Percentiles rank a stretch among this genome's conserved stretches.
Conservation (phyloP, 2,888 invertebrate genomes). For the Pristionchus exspectatus region DNA sequence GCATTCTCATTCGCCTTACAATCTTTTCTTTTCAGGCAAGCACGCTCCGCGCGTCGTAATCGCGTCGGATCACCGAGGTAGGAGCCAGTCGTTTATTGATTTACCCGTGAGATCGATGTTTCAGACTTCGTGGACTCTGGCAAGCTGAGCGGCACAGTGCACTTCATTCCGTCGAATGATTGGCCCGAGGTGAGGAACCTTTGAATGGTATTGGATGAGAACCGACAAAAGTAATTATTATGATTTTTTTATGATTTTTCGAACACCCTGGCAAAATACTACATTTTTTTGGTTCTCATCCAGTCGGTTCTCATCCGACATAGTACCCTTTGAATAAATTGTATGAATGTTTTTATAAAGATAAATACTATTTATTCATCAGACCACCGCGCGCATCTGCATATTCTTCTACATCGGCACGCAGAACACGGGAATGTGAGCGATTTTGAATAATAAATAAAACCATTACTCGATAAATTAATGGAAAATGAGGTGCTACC, state of each 20-base stretch:
- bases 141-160: not conserved
- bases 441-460: not conserved
- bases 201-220: too few relatives aligned
- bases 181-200: slow-evolving; percentile 6
- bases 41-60: not conserved
- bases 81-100: not conserved
- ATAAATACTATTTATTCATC: not conserved
- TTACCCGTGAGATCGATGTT: not conserved
- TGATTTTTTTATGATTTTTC: too few relatives aligned
- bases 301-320: not conserved
- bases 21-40: not conserved
- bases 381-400: not conserved
- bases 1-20: too few relatives aligned
- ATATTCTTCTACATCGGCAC: not conserved
- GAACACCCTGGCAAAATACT: too few relatives aligned
- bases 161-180: not conserved
- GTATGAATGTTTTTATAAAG: not conserved
- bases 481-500: too few relatives aligned
- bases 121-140: not conserved
- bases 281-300: too few relatives aligned
- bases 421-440: not conserved
- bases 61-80: not conserved
- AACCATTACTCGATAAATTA: too few relatives aligned
- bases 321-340: too few relatives aligned
- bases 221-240: too few relatives aligned